Conservation (phyloP, 1,140 invertebrate species). For the Tigriopus japonicus region DNA sequence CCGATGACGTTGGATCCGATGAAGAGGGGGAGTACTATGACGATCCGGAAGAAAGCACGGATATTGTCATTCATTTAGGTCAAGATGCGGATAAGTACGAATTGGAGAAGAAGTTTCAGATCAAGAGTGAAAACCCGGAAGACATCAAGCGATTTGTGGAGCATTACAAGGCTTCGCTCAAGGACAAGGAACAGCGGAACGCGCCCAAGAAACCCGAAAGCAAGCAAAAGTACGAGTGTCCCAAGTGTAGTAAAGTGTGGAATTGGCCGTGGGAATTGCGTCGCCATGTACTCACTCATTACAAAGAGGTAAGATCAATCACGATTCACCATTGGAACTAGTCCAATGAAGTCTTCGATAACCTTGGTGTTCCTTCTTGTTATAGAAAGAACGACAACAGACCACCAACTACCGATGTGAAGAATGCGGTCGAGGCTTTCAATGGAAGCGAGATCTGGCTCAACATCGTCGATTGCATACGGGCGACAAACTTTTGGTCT, state of each 20-base stretch:
- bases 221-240: conserved; percentile 6
- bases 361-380: background rate
- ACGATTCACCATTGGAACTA: background rate
- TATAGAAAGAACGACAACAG: background rate
- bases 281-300: conserved; percentile 8
- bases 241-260: conserved; percentile 11
- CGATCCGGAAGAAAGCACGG: background rate
- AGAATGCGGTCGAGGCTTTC: conserved; percentile 3
- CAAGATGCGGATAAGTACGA: too few species aligned
- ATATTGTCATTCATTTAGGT: too few species aligned
- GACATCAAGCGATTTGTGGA: too few species aligned
- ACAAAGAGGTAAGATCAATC: background rate
- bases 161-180: too few species aligned
- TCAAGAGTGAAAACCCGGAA: too few species aligned
- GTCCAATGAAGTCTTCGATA: too few species aligned
- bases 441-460: conserved; percentile 10
- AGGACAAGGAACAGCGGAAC: background rate
- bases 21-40: background rate
- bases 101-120: too few species aligned
- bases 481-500: conserved; percentile 10
- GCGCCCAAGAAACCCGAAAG: background rate
- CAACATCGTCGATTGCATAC: background rate
- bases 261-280: conserved; percentile 13
- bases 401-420: background rate
- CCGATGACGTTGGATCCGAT: conserved; percentile 1